phyloP scores from a whole-genome alignment of 2,888 invertebrate species.

The Allygus modestus region DNA sequence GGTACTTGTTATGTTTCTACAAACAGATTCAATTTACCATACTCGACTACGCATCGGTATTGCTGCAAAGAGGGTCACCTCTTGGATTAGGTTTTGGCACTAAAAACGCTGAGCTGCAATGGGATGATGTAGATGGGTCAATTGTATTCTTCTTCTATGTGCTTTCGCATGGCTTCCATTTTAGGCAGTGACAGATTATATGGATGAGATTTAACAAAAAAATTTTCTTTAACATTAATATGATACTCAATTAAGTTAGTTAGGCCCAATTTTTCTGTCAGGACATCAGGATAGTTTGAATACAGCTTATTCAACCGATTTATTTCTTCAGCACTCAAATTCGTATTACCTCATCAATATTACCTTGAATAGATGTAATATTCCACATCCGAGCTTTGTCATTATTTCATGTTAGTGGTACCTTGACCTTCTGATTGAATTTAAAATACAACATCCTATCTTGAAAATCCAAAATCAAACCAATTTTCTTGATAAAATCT shows the following conservation, averaged over 20 bases:
- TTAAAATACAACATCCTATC: background rate
- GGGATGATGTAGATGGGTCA: slow-evolving; percentile 61
- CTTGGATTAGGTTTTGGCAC: slow-evolving; percentile 63
- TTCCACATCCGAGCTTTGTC: background rate
- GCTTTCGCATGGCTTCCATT: slow-evolving; percentile 9
- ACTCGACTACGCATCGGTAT: slow-evolving; percentile 65
- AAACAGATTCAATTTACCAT: slow-evolving; percentile 55
- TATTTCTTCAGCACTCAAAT: background rate
- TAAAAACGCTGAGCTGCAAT: slow-evolving; percentile 36
- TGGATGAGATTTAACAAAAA: slow-evolving; percentile 13
- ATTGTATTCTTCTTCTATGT: slow-evolving; percentile 13
- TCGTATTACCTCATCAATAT: background rate
- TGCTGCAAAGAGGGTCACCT: slow-evolving; percentile 65
- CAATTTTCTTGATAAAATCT: background rate
- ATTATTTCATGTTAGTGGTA: background rate
- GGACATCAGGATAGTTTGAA: background rate
- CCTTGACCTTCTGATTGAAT: background rate
- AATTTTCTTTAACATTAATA: background rate
- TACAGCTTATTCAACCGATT: background rate
- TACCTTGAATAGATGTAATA: background rate
- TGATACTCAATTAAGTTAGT: slow-evolving; percentile 10
- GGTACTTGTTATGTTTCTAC: slow-evolving; percentile 44
- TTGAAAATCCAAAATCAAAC: background rate
- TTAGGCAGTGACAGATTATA: slow-evolving; percentile 47
- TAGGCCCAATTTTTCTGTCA: slow-evolving; percentile 15